Percentiles rank a stretch among this genome's conserved stretches.
These are phyloP conservation scores for Aelia acuminata DNA, from an alignment of 2,888 invertebrate species.

Conservation along the genomic window DNA sequence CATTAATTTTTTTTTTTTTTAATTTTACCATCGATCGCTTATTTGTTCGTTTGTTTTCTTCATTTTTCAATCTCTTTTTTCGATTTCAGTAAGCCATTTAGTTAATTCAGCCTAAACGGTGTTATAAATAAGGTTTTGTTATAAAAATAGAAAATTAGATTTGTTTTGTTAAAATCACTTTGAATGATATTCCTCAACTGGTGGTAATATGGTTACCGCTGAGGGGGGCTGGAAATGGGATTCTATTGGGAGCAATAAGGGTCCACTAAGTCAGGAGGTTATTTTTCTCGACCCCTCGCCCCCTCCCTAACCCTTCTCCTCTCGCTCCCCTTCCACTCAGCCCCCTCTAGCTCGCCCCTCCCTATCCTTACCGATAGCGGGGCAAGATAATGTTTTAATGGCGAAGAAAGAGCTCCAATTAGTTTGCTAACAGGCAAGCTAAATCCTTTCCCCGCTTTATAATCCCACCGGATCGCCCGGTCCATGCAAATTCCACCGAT, in stretches of 20 bases:
- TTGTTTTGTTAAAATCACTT: too few species aligned
- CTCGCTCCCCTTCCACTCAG: not conserved
- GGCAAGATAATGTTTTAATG: slow-evolving; percentile 45
- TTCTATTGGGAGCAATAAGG: not conserved
- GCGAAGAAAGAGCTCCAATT: slow-evolving; percentile 43
- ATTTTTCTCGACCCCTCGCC: not conserved
- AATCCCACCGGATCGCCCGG: slow-evolving; percentile 32
- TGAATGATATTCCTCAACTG: not conserved
- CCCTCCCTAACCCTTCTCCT: too few species aligned
- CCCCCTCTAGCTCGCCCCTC: not conserved
- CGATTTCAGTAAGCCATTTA: too few species aligned
- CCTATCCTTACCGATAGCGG: not conserved
- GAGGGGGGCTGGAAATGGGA: not conserved
- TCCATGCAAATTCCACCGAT: slow-evolving; percentile 35
- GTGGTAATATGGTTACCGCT: not conserved
- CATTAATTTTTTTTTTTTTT: too few species aligned
- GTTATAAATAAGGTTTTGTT: too few species aligned
- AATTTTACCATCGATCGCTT: too few species aligned
- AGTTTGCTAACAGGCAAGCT: slow-evolving; percentile 18
- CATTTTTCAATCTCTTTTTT: too few species aligned
- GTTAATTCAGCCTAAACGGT: too few species aligned
- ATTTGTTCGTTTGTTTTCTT: too few species aligned
- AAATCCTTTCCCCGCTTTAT: slow-evolving; percentile 38
- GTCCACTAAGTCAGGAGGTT: slow-evolving; percentile 5
- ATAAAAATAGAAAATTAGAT: too few species aligned